These are phyloP conservation scores for Drosophila nasuta DNA, from an alignment of 1,140 invertebrate species.

Conservation along the genomic window DNA sequence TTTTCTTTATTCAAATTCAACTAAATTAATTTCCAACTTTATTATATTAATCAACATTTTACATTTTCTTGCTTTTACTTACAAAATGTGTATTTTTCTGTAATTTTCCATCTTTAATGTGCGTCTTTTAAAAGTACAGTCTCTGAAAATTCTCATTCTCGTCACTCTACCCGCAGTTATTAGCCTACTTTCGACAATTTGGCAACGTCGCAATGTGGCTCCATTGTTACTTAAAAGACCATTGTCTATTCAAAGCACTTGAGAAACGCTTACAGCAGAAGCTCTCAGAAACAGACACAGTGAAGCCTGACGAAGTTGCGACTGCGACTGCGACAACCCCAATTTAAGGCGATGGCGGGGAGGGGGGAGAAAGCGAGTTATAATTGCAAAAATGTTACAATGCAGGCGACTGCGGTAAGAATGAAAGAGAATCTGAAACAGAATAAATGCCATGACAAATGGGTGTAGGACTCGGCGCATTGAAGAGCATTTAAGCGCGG, in stretches of 20 bases:
- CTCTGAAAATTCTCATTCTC: slow-evolving; percentile 1
- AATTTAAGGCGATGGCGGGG: slow-evolving; percentile 19
- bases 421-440: slow-evolving; percentile 67
- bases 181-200: slow-evolving; percentile 57
- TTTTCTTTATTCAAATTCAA: too few relatives aligned
- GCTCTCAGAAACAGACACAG: slow-evolving; percentile 60
- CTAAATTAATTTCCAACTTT: too few relatives aligned
- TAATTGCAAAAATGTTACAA: slow-evolving; percentile 72
- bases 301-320: slow-evolving; percentile 5
- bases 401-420: slow-evolving; percentile 53
- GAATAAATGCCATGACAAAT: slow-evolving; percentile 49
- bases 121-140: background rate
- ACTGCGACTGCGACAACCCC: slow-evolving; percentile 26
- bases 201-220: slow-evolving; percentile 40
- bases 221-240: slow-evolving; percentile 40
- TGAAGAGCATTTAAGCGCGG: slow-evolving; percentile 55
- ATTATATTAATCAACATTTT: too few relatives aligned
- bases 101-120: background rate
- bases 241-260: slow-evolving; percentile 63
- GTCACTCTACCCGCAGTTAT: slow-evolving; percentile 52
- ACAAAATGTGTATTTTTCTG: background rate
- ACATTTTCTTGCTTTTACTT: too few relatives aligned
- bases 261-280: slow-evolving; percentile 58
- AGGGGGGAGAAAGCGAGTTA: slow-evolving; percentile 43
- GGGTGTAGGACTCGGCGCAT: background rate